Conservation (phyloP, 2,113 vertebrate genomes). For the Monopterus albus region DNA sequence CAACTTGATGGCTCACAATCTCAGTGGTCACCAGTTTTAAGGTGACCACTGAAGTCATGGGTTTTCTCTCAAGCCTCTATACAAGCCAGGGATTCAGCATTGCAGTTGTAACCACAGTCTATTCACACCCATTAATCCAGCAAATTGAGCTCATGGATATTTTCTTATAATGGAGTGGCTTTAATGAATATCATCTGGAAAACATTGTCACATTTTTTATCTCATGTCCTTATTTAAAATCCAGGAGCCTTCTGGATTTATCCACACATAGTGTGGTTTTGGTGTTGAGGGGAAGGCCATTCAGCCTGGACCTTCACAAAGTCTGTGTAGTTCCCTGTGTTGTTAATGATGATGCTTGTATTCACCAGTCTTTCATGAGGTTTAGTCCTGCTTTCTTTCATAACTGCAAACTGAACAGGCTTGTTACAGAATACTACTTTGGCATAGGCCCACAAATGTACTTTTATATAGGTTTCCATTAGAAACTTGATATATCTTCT, state of each 20-base stretch:
- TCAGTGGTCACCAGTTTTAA: neutral
- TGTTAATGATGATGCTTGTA: no score
- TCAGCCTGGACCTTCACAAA: neutral
- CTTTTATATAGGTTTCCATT: neutral
- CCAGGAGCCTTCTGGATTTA: neutral
- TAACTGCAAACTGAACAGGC: neutral
- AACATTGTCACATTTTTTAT: constrained; percentile 38
- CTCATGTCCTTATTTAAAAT: no score
- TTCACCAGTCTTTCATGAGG: no score
- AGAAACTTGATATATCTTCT: neutral
- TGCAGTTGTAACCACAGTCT: neutral
- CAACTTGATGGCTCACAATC: constrained; percentile 1
- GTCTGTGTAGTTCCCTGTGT: no score
- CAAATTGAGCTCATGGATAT: constrained; percentile 32
- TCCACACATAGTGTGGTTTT: neutral
- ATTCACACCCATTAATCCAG: constrained; percentile 38
- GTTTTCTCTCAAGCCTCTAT: neutral
- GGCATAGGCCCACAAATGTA: neutral
- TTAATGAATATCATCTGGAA: constrained; percentile 25
- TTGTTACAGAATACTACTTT: neutral
- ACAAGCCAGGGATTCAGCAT: constrained; percentile 8
- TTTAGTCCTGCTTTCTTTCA: neutral
- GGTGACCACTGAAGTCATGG: neutral
- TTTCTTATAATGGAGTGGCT: constrained; percentile 4
- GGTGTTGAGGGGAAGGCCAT: neutral